Evolutionary conservation across 1,140 invertebrate species (phyloP).

Genomic region (Polyergus mexicanus): DNA sequence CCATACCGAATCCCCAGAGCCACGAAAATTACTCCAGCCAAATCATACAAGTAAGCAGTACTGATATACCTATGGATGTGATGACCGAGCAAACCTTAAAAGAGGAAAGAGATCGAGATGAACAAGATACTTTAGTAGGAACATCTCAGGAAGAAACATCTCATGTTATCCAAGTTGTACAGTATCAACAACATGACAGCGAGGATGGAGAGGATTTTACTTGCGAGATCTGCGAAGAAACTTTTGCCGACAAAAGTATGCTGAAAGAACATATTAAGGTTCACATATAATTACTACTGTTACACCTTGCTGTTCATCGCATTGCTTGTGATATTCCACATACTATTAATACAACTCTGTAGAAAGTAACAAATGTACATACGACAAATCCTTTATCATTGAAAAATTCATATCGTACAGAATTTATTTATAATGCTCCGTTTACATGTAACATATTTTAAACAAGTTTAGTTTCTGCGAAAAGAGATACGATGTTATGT

Average conservation of each 20-base stretch:
- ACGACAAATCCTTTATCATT: constrained; percentile 2
- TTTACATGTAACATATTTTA: constrained; percentile 24
- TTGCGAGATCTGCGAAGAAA: constrained; percentile 84
- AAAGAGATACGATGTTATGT: neutral
- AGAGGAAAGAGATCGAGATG: constrained; percentile 61
- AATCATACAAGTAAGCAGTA: constrained; percentile 72
- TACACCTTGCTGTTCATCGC: constrained; percentile 61
- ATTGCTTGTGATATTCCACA: constrained; percentile 69
- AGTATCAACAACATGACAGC: constrained; percentile 70
- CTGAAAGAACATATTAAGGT: constrained; percentile 85
- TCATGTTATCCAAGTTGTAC: constrained; percentile 73
- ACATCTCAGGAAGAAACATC: constrained; percentile 35
- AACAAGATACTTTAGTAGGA: constrained; percentile 64
- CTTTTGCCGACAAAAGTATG: constrained; percentile 81
- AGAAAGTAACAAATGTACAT: constrained; percentile 26
- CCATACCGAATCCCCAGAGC: constrained; percentile 80
- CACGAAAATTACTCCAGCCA: constrained; percentile 81
- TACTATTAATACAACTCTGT: constrained; percentile 55
- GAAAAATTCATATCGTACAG: neutral
- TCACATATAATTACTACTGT: constrained; percentile 81
- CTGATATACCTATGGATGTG: constrained; percentile 71
- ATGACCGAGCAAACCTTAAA: constrained; percentile 59
- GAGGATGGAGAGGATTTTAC: constrained; percentile 77
- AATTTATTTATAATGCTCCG: neutral
- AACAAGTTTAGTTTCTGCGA: neutral